Conservation (phyloP, 2,888 invertebrate species). For the Amiota minor region DNA sequence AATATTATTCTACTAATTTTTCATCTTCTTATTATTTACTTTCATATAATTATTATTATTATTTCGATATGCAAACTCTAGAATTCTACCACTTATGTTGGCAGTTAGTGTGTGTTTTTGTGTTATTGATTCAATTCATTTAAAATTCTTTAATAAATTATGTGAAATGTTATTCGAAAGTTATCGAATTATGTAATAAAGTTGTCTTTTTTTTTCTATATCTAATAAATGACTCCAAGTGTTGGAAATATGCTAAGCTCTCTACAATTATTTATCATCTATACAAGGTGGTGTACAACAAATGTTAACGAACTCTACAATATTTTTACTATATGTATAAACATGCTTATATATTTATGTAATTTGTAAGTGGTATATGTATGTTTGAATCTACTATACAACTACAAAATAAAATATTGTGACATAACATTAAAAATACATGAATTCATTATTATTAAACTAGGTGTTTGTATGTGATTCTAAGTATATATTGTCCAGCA, state of each 20-base stretch:
- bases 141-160: not conserved
- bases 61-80: constrained; percentile 23
- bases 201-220: constrained; percentile 36
- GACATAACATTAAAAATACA: not conserved
- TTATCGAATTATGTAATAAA: constrained; percentile 43
- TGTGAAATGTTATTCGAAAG: constrained; percentile 4
- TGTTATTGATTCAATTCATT: not conserved
- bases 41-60: not conserved
- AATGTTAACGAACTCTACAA: constrained; percentile 55
- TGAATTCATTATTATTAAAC: constrained; percentile 2
- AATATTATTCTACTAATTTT: not conserved
- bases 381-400: not conserved
- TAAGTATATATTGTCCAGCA: constrained; percentile 62
- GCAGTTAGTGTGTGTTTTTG: constrained; percentile 39
- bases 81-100: constrained; percentile 31
- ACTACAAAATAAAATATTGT: not conserved
- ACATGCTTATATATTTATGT: too few species aligned
- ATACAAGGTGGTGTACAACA: constrained; percentile 53
- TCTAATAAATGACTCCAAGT: constrained; percentile 35
- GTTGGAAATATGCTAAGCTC: constrained; percentile 55
- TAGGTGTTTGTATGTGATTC: too few species aligned
- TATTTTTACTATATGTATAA: constrained; percentile 28
- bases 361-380: not conserved
- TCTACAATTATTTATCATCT: constrained; percentile 57
- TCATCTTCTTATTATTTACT: not conserved